Percentiles rank a stretch among this genome's conserved stretches.
Conservation (phyloP, 1,140 invertebrate genomes). For the Magallana ariakensis region DNA sequence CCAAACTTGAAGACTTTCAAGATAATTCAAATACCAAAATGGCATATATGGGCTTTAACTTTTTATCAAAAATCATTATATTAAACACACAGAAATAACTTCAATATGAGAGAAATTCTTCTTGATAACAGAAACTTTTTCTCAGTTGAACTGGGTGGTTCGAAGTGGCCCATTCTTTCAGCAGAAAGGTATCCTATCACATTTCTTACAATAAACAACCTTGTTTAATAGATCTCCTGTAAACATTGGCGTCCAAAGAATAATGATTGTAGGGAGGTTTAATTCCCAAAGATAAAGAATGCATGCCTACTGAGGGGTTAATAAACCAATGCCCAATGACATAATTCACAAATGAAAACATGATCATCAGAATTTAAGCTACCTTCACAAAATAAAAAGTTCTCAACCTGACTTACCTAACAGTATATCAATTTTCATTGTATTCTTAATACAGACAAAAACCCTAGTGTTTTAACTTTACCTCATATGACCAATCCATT, state of each 20-base stretch:
- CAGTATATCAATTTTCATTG: too few relatives aligned
- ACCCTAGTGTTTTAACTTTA: not conserved
- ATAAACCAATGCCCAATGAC: too few relatives aligned
- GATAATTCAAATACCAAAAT: slow-evolving; percentile 29
- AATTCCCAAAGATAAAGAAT: slow-evolving; percentile 16
- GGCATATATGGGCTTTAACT: slow-evolving; percentile 3
- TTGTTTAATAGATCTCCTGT: not conserved
- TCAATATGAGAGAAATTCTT: not conserved
- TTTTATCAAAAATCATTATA: slow-evolving; percentile 6
- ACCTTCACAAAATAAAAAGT: too few relatives aligned
- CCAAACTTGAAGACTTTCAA: not conserved
- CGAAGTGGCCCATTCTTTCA: too few relatives aligned
- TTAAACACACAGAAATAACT: not conserved
- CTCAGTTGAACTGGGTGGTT: too few relatives aligned
- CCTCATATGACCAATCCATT: not conserved
- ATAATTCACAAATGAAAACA: too few relatives aligned
- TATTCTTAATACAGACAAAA: not conserved
- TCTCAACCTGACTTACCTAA: too few relatives aligned
- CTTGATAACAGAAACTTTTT: not conserved
- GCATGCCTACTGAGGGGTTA: not conserved
- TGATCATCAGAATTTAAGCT: too few relatives aligned
- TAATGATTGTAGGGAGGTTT: not conserved
- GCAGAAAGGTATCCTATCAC: not conserved
- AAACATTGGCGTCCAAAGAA: not conserved
- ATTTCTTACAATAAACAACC: not conserved